phyloP scores from a whole-genome alignment of 2,888 invertebrate genomes.

The Crossocerus cetratus region DNA sequence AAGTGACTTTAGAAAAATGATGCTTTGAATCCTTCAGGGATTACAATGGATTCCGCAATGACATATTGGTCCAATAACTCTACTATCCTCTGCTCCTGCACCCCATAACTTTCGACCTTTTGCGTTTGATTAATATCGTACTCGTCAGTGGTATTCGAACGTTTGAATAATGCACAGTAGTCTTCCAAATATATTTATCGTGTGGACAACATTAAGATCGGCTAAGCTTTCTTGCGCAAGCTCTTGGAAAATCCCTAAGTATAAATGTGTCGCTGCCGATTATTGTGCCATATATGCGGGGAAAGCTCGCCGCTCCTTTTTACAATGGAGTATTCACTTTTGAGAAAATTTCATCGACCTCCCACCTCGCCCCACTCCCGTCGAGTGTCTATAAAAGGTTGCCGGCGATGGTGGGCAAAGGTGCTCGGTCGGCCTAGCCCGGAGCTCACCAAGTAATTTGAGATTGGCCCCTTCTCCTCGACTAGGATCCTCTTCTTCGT shows the following conservation, averaged over 20 bases:
- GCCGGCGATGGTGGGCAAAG: slow-evolving; percentile 72
- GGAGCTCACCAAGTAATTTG: slow-evolving; percentile 75
- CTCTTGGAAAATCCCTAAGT: too few relatives aligned
- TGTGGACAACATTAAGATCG: too few relatives aligned
- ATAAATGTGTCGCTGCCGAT: too few relatives aligned
- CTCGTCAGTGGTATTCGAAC: too few relatives aligned
- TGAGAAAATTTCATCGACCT: slow-evolving; percentile 66
- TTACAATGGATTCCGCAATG: slow-evolving; percentile 11
- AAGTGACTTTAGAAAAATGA: slow-evolving; percentile 12
- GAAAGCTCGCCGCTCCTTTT: slow-evolving; percentile 24
- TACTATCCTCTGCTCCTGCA: slow-evolving; percentile 9
- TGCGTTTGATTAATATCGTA: too few relatives aligned
- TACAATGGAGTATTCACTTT: slow-evolving; percentile 57
- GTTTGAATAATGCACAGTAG: too few relatives aligned
- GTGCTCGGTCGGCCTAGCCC: slow-evolving; percentile 62
- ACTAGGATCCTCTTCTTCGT: slow-evolving; percentile 47
- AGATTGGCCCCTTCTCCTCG: slow-evolving; percentile 72
- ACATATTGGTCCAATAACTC: too few relatives aligned
- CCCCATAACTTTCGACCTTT: too few relatives aligned
- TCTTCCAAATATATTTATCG: too few relatives aligned
- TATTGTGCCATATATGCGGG: background rate
- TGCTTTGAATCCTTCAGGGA: slow-evolving; percentile 10
- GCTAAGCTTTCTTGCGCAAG: too few relatives aligned
- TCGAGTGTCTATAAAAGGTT: slow-evolving; percentile 76
- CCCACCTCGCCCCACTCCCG: slow-evolving; percentile 69